Percentiles rank a stretch among this genome's conserved stretches.
phyloP scores from a whole-genome alignment of 2,888 invertebrate species.

The Charanyca ferruginea region DNA sequence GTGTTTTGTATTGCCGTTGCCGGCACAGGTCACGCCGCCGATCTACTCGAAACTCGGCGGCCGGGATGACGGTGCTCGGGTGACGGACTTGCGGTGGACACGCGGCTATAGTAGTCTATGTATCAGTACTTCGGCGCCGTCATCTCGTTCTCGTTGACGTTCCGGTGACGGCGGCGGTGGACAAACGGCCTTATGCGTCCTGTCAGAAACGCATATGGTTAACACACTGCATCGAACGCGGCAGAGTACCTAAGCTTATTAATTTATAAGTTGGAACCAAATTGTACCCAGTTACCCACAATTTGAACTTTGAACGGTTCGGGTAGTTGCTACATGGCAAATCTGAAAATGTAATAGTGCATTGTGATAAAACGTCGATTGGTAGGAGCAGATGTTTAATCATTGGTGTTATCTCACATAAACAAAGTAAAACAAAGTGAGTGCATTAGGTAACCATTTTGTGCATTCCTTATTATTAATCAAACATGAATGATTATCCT shows the following conservation, averaged over 20 bases:
- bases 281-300: not conserved
- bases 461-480: conserved; percentile 62
- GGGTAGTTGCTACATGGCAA: not conserved
- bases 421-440: conserved; percentile 34
- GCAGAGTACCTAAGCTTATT: too few relatives aligned
- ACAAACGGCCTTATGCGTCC: too few relatives aligned
- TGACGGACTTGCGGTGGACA: too few relatives aligned
- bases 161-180: too few relatives aligned
- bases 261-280: too few relatives aligned
- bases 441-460: conserved; percentile 60
- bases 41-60: too few relatives aligned
- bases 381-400: not conserved
- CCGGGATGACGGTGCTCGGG: too few relatives aligned
- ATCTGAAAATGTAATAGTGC: not conserved
- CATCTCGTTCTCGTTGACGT: too few relatives aligned
- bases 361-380: not conserved
- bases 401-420: conserved; percentile 39
- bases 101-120: too few relatives aligned
- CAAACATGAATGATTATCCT: conserved; percentile 63
- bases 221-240: not conserved
- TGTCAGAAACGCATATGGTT: not conserved
- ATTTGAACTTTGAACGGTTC: not conserved
- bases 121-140: too few relatives aligned
- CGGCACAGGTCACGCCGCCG: too few relatives aligned
- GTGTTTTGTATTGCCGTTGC: too few relatives aligned